Conservation (phyloP, 2,113 vertebrate genomes). For the Rhizomys pruinosus region DNA sequence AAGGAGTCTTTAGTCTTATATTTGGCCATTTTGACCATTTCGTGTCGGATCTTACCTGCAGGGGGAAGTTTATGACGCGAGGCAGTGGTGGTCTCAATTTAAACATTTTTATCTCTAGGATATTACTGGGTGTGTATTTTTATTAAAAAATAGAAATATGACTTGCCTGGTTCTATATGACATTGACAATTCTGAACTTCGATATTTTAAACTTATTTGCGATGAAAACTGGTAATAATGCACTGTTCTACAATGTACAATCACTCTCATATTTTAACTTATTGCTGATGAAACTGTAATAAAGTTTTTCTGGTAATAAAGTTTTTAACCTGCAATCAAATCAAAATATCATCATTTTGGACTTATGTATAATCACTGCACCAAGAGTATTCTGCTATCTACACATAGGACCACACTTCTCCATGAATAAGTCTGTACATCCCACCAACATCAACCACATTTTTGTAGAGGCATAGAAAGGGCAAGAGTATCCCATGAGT, state of each 20-base stretch:
- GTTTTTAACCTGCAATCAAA: constrained; percentile 1
- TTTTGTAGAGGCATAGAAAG: background rate
- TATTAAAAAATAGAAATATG: constrained; percentile 49
- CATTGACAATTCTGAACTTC: too few relatives aligned
- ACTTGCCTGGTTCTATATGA: too few relatives aligned
- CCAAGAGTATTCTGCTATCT: background rate
- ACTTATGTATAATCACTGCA: constrained; percentile 3
- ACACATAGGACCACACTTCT: background rate
- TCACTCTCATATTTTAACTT: background rate
- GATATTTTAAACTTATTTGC: too few relatives aligned
- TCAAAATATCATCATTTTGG: constrained; percentile 17
- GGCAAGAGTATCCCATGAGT: background rate
- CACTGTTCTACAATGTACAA: constrained; percentile 22
- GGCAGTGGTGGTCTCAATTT: constrained; percentile 24
- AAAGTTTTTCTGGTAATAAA: too few relatives aligned
- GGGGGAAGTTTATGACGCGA: too few relatives aligned
- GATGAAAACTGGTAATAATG: too few relatives aligned
- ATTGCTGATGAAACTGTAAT: background rate
- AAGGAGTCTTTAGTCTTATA: too few relatives aligned
- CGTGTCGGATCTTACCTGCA: too few relatives aligned
- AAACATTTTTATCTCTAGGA: background rate
- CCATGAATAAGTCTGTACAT: too few relatives aligned
- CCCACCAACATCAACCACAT: background rate
- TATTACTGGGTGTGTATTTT: constrained; percentile 23
- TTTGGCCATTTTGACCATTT: too few relatives aligned